phyloP scores from a whole-genome alignment of 35 echinoderm and acorn worm species.

The Heliocidaris tuberculata region DNA sequence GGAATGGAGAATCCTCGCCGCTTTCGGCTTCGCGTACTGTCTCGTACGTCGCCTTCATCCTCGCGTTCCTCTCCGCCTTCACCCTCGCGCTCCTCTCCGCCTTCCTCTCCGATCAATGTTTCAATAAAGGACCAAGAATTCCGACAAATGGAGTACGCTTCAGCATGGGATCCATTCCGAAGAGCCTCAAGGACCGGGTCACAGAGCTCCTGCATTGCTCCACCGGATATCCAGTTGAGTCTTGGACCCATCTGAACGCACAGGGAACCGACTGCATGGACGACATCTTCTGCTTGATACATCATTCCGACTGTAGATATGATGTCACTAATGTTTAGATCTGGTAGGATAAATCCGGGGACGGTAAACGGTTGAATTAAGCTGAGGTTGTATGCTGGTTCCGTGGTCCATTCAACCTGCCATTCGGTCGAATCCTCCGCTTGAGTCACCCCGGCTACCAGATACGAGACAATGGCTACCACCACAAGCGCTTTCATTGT shows the following conservation, averaged over 20 bases:
- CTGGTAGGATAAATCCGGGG: conserved; percentile 15
- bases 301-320: background rate
- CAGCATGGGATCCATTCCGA: background rate
- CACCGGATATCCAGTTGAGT: background rate
- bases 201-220: background rate
- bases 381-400: background rate
- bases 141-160: background rate
- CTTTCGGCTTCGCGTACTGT: too few species aligned
- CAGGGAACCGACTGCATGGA: conserved; percentile 5
- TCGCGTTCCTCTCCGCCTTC: background rate
- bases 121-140: background rate
- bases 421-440: background rate
- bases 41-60: background rate
- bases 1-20: too few species aligned
- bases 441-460: background rate
- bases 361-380: background rate
- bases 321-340: conserved; percentile 19
- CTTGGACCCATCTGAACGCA: background rate
- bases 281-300: background rate
- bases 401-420: conserved; percentile 18
- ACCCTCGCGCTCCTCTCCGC: background rate
- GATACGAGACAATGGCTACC: background rate
- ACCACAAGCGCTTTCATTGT: background rate
- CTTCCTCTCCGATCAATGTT: background rate
- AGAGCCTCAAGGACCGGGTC: conserved; percentile 1